Evolutionary conservation across 1,140 invertebrate genomes (phyloP), one percentile per base, ranked within the genome.

Genomic region (Bombus picipes): DNA sequence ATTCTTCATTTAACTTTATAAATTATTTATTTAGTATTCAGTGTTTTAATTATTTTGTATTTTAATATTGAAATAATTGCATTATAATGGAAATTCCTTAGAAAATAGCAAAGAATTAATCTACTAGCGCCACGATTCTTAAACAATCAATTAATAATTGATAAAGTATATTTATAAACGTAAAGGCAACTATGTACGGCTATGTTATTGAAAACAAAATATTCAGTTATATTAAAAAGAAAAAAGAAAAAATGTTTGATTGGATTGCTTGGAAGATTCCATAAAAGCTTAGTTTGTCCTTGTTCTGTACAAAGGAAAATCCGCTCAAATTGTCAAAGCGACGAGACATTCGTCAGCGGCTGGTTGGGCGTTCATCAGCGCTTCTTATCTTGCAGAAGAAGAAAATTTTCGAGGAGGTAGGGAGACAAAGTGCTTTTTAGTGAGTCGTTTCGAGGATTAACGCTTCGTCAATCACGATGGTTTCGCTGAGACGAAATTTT

Each of bases 371-470:
- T 85, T 85, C 78, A 85, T 81, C 82, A 84, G 65, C n/a, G 75
- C 34, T 77, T 66, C 82, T 84, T 84, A 84, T 79, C 75, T 79
- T 41, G 15, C 47, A 70, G 75, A 66, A 39, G 74, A 83, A 84
- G 82, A 84, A 84, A 84, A 79, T 90, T 87, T 89, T 83, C 66
- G 66, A 87, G 72, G 72, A 79, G 74, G 39, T 39, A 82, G 80
- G 88, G 59, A 91, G 88, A 92, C 91, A 92, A 92, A 92, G 89
- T 88, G 88, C 90, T 92, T 91, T 92, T 91, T 91, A 92, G 89
- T 47, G 85, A 91, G 87, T 91, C 92, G 88, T 90, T 92, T 91
- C 87, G 83, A 92, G 91, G 89, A 91, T 92, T 92, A 92, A 92
- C 91, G 91, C 88, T 92, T 90, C 91, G 88, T 87, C 82, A 91